Evolutionary conservation across 30 jellyfish, hydroid and myxozoan species (phyloP).

Genomic region (Aurelia aurita complex sp. Pacific): DNA sequence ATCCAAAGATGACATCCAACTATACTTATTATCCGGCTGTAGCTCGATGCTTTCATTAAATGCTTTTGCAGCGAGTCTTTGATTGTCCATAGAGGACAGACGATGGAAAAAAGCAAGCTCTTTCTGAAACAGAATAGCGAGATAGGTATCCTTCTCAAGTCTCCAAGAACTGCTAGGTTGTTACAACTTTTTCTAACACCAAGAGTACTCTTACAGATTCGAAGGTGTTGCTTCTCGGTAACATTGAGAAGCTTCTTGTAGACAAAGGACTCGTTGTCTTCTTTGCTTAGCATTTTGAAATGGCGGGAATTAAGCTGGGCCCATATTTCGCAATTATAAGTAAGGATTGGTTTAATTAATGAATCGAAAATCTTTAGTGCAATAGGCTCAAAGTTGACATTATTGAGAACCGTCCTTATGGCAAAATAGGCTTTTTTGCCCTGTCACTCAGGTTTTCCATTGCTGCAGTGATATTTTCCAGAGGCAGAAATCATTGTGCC

Average conservation of each 20-base stretch:
- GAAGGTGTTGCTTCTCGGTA: conserved; percentile 16
- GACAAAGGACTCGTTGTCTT: neutral
- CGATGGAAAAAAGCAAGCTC: neutral
- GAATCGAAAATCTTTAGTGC: conserved; percentile 12
- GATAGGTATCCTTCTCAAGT: neutral
- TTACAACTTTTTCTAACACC: neutral
- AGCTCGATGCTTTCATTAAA: conserved; percentile 12
- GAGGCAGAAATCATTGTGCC: conserved; percentile 16
- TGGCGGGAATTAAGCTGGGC: conserved; percentile 2
- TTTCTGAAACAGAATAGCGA: conserved; percentile 1
- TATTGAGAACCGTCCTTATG: conserved; percentile 2
- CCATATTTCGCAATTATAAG: conserved; percentile 10
- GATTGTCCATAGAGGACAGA: neutral
- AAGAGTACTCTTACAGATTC: conserved; percentile 2
- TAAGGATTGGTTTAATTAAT: neutral
- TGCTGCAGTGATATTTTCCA: neutral
- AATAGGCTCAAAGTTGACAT: conserved; percentile 6
- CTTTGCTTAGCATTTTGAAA: neutral
- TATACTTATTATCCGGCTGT: conserved; percentile 5
- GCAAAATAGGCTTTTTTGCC: neutral
- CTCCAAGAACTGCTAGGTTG: conserved; percentile 14
- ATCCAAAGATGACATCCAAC: conserved; percentile 12
- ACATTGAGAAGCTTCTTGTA: conserved; percentile 6
- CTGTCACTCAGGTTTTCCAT: conserved; percentile 16
- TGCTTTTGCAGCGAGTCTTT: conserved; percentile 5